Evolutionary conservation across 2,113 vertebrate species (phyloP).

Genomic region (Larimichthys polyactis): DNA sequence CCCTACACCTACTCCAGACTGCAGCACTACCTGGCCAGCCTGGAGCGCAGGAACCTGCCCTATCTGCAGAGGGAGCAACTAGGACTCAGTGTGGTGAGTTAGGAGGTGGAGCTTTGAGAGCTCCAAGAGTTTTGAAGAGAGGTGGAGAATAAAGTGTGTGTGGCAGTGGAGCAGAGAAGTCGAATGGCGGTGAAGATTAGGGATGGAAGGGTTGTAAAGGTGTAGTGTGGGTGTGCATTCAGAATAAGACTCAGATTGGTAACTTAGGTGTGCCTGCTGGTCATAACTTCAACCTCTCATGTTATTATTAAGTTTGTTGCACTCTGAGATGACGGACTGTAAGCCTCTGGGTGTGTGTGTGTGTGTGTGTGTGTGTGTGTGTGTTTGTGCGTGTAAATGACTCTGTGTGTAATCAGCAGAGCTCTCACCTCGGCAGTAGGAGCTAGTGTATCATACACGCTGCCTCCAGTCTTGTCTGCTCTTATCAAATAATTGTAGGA

Average conservation of each 20-base stretch:
- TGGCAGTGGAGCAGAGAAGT: slow-evolving; percentile 22
- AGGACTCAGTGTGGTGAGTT: slow-evolving; percentile 95
- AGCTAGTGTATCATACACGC: slow-evolving; percentile 82
- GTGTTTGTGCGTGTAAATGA: slow-evolving; percentile 53
- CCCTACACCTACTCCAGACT: slow-evolving; percentile 97
- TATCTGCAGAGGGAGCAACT: slow-evolving; percentile 93
- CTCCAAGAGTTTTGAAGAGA: no score
- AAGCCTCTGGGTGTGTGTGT: slow-evolving; percentile 54
- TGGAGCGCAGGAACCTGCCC: slow-evolving; percentile 92
- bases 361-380: slow-evolving; percentile 33
- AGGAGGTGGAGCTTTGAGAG: neutral
- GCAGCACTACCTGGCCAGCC: slow-evolving; percentile 94
- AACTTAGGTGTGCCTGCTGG: slow-evolving; percentile 66
- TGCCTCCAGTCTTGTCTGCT: slow-evolving; percentile 84
- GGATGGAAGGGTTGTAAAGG: slow-evolving; percentile 9
- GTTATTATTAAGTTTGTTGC: slow-evolving; percentile 75
- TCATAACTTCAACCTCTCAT: slow-evolving; percentile 73
- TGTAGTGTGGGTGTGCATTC: slow-evolving; percentile 31
- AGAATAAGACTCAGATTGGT: slow-evolving; percentile 59
- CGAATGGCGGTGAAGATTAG: slow-evolving; percentile 25
- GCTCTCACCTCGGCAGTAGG: slow-evolving; percentile 76
- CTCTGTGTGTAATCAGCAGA: slow-evolving; percentile 69
- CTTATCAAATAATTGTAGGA: slow-evolving; percentile 90
- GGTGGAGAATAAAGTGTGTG: no score
- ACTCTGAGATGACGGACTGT: slow-evolving; percentile 73